Base-by-base conservation (phyloP, 1,140 invertebrate genomes). In the Geopemphigus sp. region DNA sequence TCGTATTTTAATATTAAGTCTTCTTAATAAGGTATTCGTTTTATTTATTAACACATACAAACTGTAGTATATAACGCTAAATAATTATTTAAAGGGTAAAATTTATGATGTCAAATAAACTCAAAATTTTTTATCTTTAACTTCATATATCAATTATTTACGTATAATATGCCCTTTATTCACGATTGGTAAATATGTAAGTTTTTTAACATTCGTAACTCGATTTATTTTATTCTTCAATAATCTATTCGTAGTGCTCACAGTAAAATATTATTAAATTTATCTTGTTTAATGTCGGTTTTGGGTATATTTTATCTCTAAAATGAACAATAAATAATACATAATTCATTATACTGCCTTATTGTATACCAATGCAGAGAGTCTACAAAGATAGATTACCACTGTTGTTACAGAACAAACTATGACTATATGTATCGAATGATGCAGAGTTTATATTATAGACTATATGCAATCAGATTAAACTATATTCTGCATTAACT, bases 321-420 rank as follows among this genome's bases (percentile, higher is more conserved):
- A 66, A 66, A 66, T 22, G 19, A 22, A 22, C 19, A 66, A 66
- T 45, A 66, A 22, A 66, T 66, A 66, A 66, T 45, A 24, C 32
- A 47, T 66, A 24, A 66, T 66, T 66, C 39, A 66, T 66, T 66
- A 45, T 45, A 1, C 32, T 39, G 32, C 8, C 3, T 14, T 47
- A 6, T n/a, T 19, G n/a, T n/a, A 66, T 45, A 66, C n/a, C n/a
- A 12, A 45, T 15, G 11, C n/a, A 45, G n/a, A 47, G n/a, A 10
- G n/a, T 47, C 12, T 47, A 66, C 63, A 66, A 24, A 66, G 39
- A 66, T 47, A 66, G 39, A 66, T 66, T 66, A 66, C 63, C 12
- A 10, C 14, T 29, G 63, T 66, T 66, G 11, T 14, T 66, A 22
- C 22, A 14, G 14, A 22, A 66, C 14, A 45, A 45, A 19, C 32